These are phyloP conservation scores for Neoitamus cyanurus DNA, from an alignment of 2,888 invertebrate species.

Conservation along the genomic window DNA sequence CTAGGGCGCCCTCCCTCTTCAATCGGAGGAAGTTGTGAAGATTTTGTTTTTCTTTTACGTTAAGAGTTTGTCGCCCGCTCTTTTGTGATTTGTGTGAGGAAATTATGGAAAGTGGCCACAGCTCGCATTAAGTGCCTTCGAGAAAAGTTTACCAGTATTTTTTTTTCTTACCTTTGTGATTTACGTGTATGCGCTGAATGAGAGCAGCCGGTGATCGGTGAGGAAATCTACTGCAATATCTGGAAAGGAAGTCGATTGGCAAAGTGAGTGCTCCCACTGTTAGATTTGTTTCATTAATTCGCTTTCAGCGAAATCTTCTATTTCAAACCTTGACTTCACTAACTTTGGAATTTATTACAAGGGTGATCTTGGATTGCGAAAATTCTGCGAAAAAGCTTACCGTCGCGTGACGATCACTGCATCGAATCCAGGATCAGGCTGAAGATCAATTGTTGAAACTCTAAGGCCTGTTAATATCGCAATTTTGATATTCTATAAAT, in stretches of 20 bases:
- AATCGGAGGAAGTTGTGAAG: neutral
- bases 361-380: neutral
- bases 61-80: neutral
- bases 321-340: neutral
- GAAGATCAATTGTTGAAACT: too few species aligned
- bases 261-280: neutral
- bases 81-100: neutral
- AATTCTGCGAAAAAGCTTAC: neutral
- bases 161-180: neutral
- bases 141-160: neutral
- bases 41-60: neutral
- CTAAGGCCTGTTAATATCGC: too few species aligned
- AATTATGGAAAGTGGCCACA: conserved; percentile 4
- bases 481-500: too few species aligned
- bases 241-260: neutral
- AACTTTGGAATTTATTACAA: neutral
- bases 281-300: neutral
- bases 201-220: neutral
- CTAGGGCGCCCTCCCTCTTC: neutral
- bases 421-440: neutral
- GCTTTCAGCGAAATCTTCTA: neutral
- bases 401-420: neutral
- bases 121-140: neutral
- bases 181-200: neutral
- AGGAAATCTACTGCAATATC: neutral